phyloP scores from a whole-genome alignment of 2,888 invertebrate species.

The Frankliniella fusca region DNA sequence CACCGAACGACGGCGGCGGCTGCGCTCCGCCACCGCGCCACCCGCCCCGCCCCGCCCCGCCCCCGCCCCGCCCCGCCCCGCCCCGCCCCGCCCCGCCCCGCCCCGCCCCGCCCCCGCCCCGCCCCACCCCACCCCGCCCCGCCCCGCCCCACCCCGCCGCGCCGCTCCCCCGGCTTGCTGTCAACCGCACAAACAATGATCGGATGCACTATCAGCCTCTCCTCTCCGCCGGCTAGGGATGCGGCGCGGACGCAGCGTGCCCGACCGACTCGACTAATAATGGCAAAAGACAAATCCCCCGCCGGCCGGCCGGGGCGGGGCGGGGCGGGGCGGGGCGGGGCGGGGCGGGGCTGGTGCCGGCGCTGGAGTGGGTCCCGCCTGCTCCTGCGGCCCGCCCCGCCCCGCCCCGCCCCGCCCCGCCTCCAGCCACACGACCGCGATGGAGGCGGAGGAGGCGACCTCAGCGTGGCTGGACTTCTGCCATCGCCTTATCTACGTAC shows the following conservation, averaged over 20 bases:
- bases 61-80: not conserved
- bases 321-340: not conserved
- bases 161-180: not conserved
- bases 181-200: slow-evolving; percentile 13
- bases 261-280: not conserved
- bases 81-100: not conserved
- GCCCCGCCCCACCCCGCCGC: no score
- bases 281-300: not conserved
- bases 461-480: no score
- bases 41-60: not conserved
- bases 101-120: not conserved
- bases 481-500: no score
- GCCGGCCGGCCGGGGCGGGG: not conserved
- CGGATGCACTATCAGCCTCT: not conserved
- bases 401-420: no score
- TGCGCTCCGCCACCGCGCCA: not conserved
- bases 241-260: not conserved
- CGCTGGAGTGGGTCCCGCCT: no score
- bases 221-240: not conserved
- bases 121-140: not conserved
- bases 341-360: not conserved
- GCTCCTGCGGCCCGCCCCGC: no score
- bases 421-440: no score
- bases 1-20: not conserved
- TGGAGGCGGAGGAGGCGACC: no score